phyloP scores from a whole-genome alignment of 2,888 invertebrate genomes.

The Pachliopta kotzebuea region DNA sequence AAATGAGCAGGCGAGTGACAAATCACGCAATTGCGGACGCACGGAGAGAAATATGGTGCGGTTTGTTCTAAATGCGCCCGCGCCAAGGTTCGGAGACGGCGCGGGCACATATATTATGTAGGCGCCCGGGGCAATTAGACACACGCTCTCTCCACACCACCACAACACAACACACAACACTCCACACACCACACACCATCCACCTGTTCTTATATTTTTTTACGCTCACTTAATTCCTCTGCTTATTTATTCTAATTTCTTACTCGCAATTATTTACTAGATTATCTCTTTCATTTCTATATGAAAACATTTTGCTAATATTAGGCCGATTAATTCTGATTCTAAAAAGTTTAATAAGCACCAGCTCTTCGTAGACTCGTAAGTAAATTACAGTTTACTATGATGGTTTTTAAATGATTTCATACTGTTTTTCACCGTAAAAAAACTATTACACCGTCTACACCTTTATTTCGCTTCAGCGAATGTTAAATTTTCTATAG shows the following conservation, averaged over 20 bases:
- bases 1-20: slow-evolving; percentile 67
- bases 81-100: slow-evolving; percentile 53
- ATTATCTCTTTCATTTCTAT: background rate
- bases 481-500: slow-evolving; percentile 6
- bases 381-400: no score
- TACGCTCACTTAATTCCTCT: slow-evolving; percentile 19
- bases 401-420: no score
- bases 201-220: slow-evolving; percentile 26
- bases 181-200: slow-evolving; percentile 20
- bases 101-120: slow-evolving; percentile 49
- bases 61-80: slow-evolving; percentile 73
- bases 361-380: no score
- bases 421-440: no score
- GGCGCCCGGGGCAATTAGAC: slow-evolving; percentile 60
- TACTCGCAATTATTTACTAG: background rate
- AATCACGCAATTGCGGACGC: slow-evolving; percentile 78
- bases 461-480: slow-evolving; percentile 33
- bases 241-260: background rate
- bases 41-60: slow-evolving; percentile 74
- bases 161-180: slow-evolving; percentile 39
- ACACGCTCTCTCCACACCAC: slow-evolving; percentile 35
- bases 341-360: no score
- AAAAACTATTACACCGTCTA: background rate
- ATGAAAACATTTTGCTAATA: background rate
- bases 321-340: no score